These are phyloP conservation scores for Drosophila santomea DNA, from an alignment of 1,140 invertebrate genomes.

Conservation along the genomic window DNA sequence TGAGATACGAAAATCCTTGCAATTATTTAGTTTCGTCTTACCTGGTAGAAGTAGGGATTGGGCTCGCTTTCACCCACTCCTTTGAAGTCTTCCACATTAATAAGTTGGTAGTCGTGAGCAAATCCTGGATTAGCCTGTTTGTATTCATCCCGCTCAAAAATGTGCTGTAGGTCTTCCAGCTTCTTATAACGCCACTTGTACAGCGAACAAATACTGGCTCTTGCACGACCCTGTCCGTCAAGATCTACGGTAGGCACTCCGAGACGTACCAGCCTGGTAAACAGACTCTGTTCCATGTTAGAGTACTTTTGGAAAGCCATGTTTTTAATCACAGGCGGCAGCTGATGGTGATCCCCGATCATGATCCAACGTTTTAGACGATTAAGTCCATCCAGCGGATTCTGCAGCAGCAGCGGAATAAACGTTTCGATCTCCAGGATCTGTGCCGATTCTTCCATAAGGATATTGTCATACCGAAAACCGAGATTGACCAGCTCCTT, in stretches of 20 bases:
- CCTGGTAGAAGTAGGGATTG: constrained; percentile 99
- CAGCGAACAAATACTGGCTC: constrained; percentile 92
- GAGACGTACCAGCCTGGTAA: constrained; percentile 97
- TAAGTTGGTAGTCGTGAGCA: constrained; percentile 96
- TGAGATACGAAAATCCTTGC: too few species aligned
- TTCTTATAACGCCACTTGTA: constrained; percentile 99
- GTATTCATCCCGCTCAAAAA: constrained; percentile 93
- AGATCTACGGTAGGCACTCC: constrained; percentile 98
- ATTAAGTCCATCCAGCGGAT: constrained; percentile 98
- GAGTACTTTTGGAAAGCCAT: constrained; percentile 99
- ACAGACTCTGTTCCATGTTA: constrained; percentile 99
- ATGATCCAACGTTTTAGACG: constrained; percentile 99
- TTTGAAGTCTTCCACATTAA: constrained; percentile 99
- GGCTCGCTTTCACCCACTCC: constrained; percentile 98
- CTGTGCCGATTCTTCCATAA: constrained; percentile 99
- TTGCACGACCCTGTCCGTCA: constrained; percentile 97
- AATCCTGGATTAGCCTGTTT: constrained; percentile 96
- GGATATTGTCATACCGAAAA: constrained; percentile 99
- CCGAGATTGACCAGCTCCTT: constrained; percentile 98
- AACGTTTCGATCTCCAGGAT: constrained; percentile 99
- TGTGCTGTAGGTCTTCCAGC: constrained; percentile 96
- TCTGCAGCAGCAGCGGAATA: constrained; percentile 98
- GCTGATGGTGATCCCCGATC: constrained; percentile 99
- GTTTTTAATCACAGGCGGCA: constrained; percentile 99
- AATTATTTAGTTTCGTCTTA: constrained; percentile 61